Base-by-base conservation (phyloP, 2,888 invertebrate genomes). In the Harmothoe impar region DNA sequence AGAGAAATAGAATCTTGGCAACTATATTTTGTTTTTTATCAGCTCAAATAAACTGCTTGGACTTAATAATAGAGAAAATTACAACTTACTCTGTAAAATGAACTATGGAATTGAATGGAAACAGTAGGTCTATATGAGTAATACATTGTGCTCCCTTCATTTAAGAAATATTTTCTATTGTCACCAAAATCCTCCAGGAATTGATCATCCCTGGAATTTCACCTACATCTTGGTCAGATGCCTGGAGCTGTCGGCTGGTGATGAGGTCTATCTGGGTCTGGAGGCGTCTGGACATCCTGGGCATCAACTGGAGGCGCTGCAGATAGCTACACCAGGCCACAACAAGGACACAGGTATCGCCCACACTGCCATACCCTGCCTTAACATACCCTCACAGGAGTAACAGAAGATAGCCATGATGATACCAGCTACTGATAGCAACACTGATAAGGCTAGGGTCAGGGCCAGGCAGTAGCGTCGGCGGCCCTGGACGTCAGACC, bases 261-360 rank as follows among this genome's bases (percentile, higher is more conserved):
- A 88, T n/a, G 12, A 35, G 23, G 31, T 56, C 72, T 29, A 77
- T 62, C 25, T 29, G 81, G 10, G 33, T 29, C 72, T 52, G 43
- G 12, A 88, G 33, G 35, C 77, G 23, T 0, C 29, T 0, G 25
- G 33, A 51, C 35, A 88, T 51, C 51, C 56, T 31, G 1, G 86
- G 86, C 5, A 54, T 29, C 10, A 89, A 12, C 35, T 89, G 89
- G n/a, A 43, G 68, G 15, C 78, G 56, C 78, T 89, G 89, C 0
- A 89, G 51, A 12, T 7, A n/a, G 31, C 12, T 56, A 51, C 77
- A 52, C 91, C 91, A 92, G 31, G 94, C 92, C 91, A 90, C 20
- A 93, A 0, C 1, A 94, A 54, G 0, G 93, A 93, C 10, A 92
- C 92, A 10, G 91, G 91, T 1, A 92, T 62, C 89, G 92, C 93